phyloP scores from a whole-genome alignment of 1,140 invertebrate genomes.

The Achroia grisella region DNA sequence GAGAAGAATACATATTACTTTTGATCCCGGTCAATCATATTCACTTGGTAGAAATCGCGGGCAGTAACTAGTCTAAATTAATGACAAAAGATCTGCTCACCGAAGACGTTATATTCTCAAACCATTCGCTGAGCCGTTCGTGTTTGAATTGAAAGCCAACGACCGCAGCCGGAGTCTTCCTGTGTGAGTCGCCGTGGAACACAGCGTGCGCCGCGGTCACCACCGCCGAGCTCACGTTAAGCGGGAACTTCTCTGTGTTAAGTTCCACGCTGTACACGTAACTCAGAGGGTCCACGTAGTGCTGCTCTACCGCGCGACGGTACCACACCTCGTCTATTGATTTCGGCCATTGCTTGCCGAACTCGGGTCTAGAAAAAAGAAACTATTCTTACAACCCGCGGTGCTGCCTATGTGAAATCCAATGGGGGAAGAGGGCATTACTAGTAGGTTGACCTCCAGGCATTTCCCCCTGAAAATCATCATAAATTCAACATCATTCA shows the following conservation, averaged over 20 bases:
- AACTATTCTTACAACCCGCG: too few relatives aligned
- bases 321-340: slow-evolving; percentile 97
- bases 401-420: too few relatives aligned
- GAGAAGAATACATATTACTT: too few relatives aligned
- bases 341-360: slow-evolving; percentile 78
- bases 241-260: slow-evolving; percentile 46
- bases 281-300: slow-evolving; percentile 84
- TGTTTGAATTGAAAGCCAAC: slow-evolving; percentile 94
- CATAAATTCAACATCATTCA: too few relatives aligned
- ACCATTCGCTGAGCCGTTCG: slow-evolving; percentile 81
- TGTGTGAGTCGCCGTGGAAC: slow-evolving; percentile 79
- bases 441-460: too few relatives aligned
- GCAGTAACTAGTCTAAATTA: too few relatives aligned
- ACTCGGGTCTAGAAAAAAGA: slow-evolving; percentile 56
- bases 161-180: slow-evolving; percentile 88
- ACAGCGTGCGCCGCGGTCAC: slow-evolving; percentile 93
- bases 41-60: too few relatives aligned
- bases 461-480: too few relatives aligned
- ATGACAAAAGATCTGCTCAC: slow-evolving; percentile 33
- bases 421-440: neutral
- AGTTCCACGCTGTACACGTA: slow-evolving; percentile 83
- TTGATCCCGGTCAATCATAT: too few relatives aligned
- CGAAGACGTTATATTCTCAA: slow-evolving; percentile 85
- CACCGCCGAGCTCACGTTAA: slow-evolving; percentile 69
- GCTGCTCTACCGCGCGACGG: slow-evolving; percentile 91